Conservation (phyloP, 1,140 invertebrate species). For the Medauroidea extradentata region DNA sequence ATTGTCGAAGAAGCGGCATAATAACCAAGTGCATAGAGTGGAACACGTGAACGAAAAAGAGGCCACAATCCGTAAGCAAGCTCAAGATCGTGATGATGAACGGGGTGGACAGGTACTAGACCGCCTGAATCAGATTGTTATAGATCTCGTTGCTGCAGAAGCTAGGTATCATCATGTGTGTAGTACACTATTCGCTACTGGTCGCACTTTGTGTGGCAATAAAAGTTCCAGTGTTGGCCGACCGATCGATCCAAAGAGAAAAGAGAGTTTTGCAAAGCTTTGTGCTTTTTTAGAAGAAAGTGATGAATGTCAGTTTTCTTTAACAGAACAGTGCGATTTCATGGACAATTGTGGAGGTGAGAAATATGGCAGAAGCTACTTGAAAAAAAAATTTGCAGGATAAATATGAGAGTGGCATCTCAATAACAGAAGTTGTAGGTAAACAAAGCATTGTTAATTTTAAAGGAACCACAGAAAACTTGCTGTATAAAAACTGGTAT, state of each 20-base stretch:
- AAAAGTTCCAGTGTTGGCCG: not conserved
- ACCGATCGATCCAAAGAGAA: not conserved
- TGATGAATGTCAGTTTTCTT: not conserved
- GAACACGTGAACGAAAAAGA: not conserved
- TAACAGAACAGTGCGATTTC: not conserved
- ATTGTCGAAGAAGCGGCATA: not conserved
- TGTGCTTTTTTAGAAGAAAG: not conserved
- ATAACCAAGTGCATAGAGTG: not conserved
- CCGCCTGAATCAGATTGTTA: too few species aligned
- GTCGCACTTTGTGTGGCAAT: not conserved
- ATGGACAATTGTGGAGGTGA: not conserved
- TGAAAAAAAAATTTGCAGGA: not conserved
- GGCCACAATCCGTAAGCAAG: not conserved
- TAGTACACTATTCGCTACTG: not conserved
- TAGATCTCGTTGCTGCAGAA: not conserved
- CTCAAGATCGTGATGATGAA: too few species aligned
- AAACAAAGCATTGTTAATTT: not conserved
- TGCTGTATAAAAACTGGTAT: conserved; percentile 1
- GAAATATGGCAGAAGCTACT: not conserved
- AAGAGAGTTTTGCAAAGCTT: not conserved
- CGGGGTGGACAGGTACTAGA: too few species aligned
- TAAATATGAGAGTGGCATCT: not conserved
- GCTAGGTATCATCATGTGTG: conserved; percentile 1
- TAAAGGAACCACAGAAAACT: not conserved
- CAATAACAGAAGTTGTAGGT: not conserved